Percentiles rank a stretch among this genome's conserved stretches.
These are phyloP conservation scores for Pomatostomus ruficeps DNA, from an alignment of 2,113 vertebrate genomes.

Conservation along the genomic window DNA sequence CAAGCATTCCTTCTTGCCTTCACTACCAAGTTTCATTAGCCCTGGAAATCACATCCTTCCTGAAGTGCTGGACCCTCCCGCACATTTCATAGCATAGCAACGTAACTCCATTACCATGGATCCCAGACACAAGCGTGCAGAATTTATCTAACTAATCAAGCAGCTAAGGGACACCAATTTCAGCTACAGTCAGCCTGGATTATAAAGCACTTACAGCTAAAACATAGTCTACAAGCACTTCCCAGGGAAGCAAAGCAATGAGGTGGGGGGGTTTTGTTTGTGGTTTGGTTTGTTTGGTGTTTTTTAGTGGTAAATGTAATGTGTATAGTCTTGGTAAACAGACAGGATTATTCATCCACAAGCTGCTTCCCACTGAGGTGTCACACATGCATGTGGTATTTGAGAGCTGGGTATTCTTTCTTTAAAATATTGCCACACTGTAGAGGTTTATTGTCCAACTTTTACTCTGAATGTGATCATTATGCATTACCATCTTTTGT, in stretches of 20 bases:
- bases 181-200: background rate
- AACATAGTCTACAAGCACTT: background rate
- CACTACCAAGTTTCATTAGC: background rate
- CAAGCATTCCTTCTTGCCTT: background rate
- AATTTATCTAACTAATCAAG: constrained; percentile 35
- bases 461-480: background rate
- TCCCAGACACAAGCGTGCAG: constrained; percentile 22
- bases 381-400: background rate
- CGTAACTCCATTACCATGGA: constrained; percentile 54
- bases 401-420: background rate
- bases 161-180: constrained; percentile 5
- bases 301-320: background rate
- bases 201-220: background rate
- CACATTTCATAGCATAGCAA: constrained; percentile 54
- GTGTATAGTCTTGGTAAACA: background rate
- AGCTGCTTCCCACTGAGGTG: background rate
- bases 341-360: background rate
- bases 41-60: constrained; percentile 1
- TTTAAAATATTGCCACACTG: background rate
- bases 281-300: background rate
- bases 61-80: background rate
- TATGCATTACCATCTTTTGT: background rate
- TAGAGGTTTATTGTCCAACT: background rate
- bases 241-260: background rate
- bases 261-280: background rate